phyloP scores from a whole-genome alignment of 2,113 vertebrate species.

The Sinocyclocheilus rhinocerous region DNA sequence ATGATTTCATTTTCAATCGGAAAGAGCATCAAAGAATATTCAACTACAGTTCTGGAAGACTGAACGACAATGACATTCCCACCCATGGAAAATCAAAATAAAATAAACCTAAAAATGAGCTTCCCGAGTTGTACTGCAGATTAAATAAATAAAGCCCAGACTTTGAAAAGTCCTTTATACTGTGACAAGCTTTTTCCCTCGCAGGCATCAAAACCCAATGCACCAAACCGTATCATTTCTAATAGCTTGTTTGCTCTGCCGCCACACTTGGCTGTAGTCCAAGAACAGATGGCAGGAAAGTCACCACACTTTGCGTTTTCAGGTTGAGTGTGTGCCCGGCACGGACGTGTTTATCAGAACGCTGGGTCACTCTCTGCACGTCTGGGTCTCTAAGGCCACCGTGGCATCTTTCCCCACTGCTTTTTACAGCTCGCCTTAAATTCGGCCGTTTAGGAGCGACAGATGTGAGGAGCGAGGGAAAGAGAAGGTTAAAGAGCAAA shows the following conservation, averaged over 20 bases:
- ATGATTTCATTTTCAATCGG: neutral
- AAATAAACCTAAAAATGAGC: conserved; percentile 4
- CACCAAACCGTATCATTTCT: conserved; percentile 34
- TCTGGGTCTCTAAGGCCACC: conserved; percentile 6
- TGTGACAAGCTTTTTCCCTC: conserved; percentile 16
- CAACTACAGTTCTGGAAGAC: neutral
- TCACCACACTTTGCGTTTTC: conserved; percentile 36
- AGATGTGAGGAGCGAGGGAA: conserved; percentile 29
- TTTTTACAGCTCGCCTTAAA: conserved; percentile 20
- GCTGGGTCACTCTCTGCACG: neutral
- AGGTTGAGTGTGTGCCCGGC: conserved; percentile 37
- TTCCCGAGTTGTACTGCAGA: neutral
- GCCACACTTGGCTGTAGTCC: conserved; percentile 18
- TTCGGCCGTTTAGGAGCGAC: conserved; percentile 7
- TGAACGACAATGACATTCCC: neutral
- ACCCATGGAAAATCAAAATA: neutral
- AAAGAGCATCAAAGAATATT: neutral
- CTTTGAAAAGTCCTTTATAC: conserved; percentile 9
- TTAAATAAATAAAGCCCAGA: conserved; percentile 17
- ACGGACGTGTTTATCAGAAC: conserved; percentile 18
- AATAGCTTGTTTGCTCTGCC: conserved; percentile 32
- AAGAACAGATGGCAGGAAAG: conserved; percentile 46
- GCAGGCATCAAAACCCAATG: conserved; percentile 26
- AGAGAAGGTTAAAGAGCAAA: conserved; percentile 42
- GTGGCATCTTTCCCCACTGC: conserved; percentile 9